Evolutionary conservation across 2,113 vertebrate species (phyloP).

Genomic region (Elephantulus edwardii): DNA sequence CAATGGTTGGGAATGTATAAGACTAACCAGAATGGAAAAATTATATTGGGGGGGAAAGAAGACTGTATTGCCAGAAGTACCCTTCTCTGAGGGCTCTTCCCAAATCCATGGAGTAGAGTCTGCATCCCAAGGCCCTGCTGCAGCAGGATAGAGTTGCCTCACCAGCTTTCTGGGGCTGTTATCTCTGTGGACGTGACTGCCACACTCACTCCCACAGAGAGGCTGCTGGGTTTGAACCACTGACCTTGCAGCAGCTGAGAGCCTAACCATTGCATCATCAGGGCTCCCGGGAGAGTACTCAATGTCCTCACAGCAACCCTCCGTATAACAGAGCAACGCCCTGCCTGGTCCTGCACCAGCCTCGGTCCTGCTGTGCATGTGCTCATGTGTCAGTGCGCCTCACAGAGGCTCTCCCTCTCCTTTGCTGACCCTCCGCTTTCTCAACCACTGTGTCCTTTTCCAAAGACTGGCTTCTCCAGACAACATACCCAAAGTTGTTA

Average conservation of each 20-base stretch:
- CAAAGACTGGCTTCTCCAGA: too few relatives aligned
- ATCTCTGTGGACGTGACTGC: not conserved
- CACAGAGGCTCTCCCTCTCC: too few relatives aligned
- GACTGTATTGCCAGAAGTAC: not conserved
- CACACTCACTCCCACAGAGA: not conserved
- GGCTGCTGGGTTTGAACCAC: not conserved
- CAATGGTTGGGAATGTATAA: slow-evolving; percentile 26
- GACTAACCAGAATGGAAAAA: not conserved
- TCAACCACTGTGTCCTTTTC: too few relatives aligned
- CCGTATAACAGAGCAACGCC: too few relatives aligned
- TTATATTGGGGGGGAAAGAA: not conserved
- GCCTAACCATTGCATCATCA: not conserved
- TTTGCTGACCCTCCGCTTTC: too few relatives aligned
- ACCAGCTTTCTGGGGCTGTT: not conserved
- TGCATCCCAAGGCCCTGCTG: too few relatives aligned
- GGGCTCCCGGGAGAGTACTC: too few relatives aligned
- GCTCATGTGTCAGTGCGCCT: too few relatives aligned
- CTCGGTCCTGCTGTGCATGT: too few relatives aligned
- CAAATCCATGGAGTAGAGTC: not conserved
- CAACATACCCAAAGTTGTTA: too few relatives aligned
- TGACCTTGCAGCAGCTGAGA: not conserved
- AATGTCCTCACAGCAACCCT: too few relatives aligned
- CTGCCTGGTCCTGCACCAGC: too few relatives aligned
- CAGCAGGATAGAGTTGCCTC: not conserved
- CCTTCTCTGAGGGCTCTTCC: not conserved